These are phyloP conservation scores for Hybognathus amarus DNA, from an alignment of 2,797 vertebrate genomes.

Conservation along the genomic window DNA sequence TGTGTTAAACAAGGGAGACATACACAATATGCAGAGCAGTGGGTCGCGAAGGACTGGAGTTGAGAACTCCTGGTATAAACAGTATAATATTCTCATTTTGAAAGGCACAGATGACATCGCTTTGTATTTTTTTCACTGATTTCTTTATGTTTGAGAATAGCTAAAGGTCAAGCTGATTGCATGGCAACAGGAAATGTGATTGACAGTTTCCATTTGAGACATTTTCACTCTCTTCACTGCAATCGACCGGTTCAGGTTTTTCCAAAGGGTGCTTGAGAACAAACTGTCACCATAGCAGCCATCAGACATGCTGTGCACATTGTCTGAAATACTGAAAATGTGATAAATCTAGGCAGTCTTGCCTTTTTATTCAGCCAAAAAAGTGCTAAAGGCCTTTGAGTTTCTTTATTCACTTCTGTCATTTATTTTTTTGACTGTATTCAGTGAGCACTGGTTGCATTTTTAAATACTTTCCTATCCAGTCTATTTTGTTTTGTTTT, in stretches of 20 bases:
- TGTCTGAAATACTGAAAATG: constrained; percentile 26
- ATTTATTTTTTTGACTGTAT: not conserved
- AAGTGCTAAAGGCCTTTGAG: not conserved
- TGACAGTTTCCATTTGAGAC: constrained; percentile 34
- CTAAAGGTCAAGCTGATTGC: constrained; percentile 15
- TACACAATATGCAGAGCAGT: too few relatives aligned
- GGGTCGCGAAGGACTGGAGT: too few relatives aligned
- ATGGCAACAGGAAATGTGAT: constrained; percentile 39
- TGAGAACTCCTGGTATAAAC: not conserved
- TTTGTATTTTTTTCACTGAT: not conserved
- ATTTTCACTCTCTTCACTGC: constrained; percentile 18
- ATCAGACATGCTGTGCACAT: constrained; percentile 19
- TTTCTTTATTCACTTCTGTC: not conserved
- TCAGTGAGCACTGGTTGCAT: not conserved
- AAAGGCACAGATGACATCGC: not conserved
- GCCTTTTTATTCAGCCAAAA: not conserved
- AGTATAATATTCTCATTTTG: not conserved
- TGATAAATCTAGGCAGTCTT: not conserved
- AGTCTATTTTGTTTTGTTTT: too few relatives aligned
- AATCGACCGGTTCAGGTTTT: constrained; percentile 24
- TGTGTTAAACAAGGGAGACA: too few relatives aligned
- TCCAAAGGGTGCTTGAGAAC: constrained; percentile 19
- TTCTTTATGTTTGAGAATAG: not conserved
- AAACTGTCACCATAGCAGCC: constrained; percentile 43
- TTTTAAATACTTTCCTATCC: not conserved